A percentile compares a stretch with the other conserved stretches of the same genome.
Conservation (phyloP, 37 sponge, comb jelly and placozoan species). For the Petrosia ficiformis region DNA sequence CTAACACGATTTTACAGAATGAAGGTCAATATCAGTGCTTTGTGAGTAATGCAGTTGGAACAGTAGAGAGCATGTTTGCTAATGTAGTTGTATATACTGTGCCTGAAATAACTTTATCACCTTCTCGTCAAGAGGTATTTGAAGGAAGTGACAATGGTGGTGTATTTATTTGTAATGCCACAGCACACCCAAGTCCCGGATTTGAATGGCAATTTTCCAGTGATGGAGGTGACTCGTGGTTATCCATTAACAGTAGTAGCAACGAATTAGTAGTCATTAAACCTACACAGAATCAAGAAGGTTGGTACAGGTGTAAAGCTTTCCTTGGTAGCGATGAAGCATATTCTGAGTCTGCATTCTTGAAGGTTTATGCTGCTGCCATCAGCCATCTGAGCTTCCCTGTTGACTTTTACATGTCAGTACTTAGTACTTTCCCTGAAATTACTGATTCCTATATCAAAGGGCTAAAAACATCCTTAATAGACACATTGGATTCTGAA, state of each 20-base stretch:
- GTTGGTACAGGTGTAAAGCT: conserved; percentile 44
- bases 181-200: conserved; percentile 15
- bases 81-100: conserved; percentile 13
- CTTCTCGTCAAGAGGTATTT: background rate
- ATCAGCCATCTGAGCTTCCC: background rate
- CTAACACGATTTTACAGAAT: conserved; percentile 1
- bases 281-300: conserved; percentile 18
- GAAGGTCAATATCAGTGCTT: conserved; percentile 19
- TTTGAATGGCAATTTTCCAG: conserved; percentile 26
- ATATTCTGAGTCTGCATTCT: conserved; percentile 18
- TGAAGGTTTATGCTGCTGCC: background rate
- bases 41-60: conserved; percentile 16
- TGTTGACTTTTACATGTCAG: background rate
- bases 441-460: background rate
- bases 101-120: conserved; percentile 8
- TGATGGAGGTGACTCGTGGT: background rate
- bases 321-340: conserved; percentile 5
- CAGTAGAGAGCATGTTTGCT: background rate
- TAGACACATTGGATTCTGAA: too few relatives aligned
- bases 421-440: background rate
- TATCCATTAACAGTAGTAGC: background rate
- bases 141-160: conserved; percentile 30
- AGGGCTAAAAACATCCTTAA: too few relatives aligned
- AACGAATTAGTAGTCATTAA: conserved; percentile 21
- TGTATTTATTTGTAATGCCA: conserved; percentile 26